phyloP scores from a whole-genome alignment of 2,797 vertebrate genomes.

The Sardinella longiceps region DNA sequence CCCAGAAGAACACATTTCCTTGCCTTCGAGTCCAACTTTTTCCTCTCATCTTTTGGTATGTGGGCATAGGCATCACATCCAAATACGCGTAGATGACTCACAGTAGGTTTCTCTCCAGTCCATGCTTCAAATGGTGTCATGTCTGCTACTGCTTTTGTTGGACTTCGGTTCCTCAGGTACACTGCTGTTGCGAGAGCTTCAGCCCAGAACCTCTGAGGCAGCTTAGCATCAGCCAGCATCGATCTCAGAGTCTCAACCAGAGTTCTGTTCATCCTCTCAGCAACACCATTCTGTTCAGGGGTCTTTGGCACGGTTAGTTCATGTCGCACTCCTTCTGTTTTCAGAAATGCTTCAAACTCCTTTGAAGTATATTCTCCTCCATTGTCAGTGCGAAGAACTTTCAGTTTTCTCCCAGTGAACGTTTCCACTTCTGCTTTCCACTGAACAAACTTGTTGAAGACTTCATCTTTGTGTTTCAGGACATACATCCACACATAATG shows the following conservation, averaged over 20 bases:
- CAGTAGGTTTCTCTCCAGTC: neutral
- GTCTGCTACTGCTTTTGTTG: no score
- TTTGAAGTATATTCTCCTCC: neutral
- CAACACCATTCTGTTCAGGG: neutral
- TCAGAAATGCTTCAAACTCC: neutral
- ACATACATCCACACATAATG: neutral
- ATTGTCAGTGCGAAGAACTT: constrained; percentile 1
- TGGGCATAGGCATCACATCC: constrained; percentile 1
- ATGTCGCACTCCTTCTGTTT: neutral
- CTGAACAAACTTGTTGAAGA: constrained; percentile 15
- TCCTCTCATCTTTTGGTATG: neutral
- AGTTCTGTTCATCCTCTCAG: constrained; percentile 8
- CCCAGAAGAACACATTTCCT: no score
- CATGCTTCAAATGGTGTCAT: no score
- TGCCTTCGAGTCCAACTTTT: neutral
- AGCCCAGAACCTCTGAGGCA: constrained; percentile 1
- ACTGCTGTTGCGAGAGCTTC: no score
- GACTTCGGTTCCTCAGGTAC: no score
- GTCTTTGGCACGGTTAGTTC: neutral
- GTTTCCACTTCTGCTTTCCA: constrained; percentile 1
- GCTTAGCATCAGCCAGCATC: neutral
- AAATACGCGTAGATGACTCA: neutral
- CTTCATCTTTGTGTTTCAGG: constrained; percentile 6
- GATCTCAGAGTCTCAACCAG: neutral
- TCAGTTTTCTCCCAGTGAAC: neutral